Evolutionary conservation across 2,113 vertebrate genomes (phyloP), one percentile per base, ranked within the genome.

Genomic region (Budorcas taxicolor): DNA sequence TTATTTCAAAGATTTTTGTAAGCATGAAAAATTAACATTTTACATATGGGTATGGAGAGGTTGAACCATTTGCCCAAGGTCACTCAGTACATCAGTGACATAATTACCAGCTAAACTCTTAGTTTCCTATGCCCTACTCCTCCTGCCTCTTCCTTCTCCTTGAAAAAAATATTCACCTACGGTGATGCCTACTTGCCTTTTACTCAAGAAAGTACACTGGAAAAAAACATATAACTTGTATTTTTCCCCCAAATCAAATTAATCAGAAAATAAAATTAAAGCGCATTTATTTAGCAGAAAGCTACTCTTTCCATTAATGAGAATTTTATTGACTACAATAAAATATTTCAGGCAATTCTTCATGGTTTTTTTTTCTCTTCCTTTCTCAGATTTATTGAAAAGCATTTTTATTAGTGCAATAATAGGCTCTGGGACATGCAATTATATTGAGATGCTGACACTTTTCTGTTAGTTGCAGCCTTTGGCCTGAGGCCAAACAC

Each of bases 381-480:
- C 98, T 98, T 97, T 95, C 93, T 95, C 74, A 97, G 97, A 98
- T 97, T 98, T 98, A 98, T 98, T 98, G 98, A 98, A 97, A 98
- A 97, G 97, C 96, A 97, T 98, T 98, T 98, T 98, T 98, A 98
- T 98, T 98, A 98, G 98, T 97, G 97, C 96, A 97, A 97, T 98
- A 98, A 98, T 98, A 95, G 97, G 97, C 97, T 98, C 95, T 8
- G 74, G 97, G 98, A 98, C 98, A 98, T 98, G 98, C 98, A 98
- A 98, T 98, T 98, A 98, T 98, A 98, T 96, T 97, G 98, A 98
- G 98, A 98, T 98, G 98, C 97, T 98, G 98, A 98, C 98, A 98
- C 97, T 98, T 97, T 86, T 67, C 96, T 98, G 98, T 98, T 98
- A 98, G 98, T 98, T 98, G 97, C 98, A 98, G 98, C 98, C 98